phyloP scores from a whole-genome alignment of 2,797 vertebrate species.

The Rhincodon typus region DNA sequence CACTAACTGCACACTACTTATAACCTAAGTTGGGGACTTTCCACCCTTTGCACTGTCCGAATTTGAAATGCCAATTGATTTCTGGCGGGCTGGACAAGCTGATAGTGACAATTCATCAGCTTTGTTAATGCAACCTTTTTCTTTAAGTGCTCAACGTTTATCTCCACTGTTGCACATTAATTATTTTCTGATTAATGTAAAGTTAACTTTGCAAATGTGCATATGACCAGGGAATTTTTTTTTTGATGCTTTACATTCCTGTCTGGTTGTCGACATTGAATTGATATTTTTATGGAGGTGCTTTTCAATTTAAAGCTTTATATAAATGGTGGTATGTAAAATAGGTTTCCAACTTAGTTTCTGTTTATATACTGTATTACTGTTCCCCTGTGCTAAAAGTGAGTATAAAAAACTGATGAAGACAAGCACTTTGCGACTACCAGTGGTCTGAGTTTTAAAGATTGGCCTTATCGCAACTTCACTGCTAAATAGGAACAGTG shows the following conservation, averaged over 20 bases:
- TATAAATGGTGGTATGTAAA: not conserved
- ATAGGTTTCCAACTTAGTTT: not conserved
- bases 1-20: not conserved
- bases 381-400: not conserved
- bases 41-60: not conserved
- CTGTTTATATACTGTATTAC: not conserved
- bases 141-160: not conserved
- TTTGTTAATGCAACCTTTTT: not conserved
- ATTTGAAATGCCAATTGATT: not conserved
- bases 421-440: not conserved
- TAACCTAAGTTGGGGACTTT: not conserved
- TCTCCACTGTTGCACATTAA: not conserved
- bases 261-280: not conserved
- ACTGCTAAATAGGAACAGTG: not conserved
- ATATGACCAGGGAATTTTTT: not conserved
- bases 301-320: not conserved
- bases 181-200: not conserved
- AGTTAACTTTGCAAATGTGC: not conserved
- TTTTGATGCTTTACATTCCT: not conserved
- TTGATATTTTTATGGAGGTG: not conserved
- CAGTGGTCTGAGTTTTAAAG: not conserved
- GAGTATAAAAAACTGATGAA: not conserved
- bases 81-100: not conserved
- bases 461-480: not conserved
- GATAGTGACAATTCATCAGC: not conserved